Evolutionary conservation across 1,140 invertebrate genomes (phyloP).

Genomic region (Drosophila oshimai): DNA sequence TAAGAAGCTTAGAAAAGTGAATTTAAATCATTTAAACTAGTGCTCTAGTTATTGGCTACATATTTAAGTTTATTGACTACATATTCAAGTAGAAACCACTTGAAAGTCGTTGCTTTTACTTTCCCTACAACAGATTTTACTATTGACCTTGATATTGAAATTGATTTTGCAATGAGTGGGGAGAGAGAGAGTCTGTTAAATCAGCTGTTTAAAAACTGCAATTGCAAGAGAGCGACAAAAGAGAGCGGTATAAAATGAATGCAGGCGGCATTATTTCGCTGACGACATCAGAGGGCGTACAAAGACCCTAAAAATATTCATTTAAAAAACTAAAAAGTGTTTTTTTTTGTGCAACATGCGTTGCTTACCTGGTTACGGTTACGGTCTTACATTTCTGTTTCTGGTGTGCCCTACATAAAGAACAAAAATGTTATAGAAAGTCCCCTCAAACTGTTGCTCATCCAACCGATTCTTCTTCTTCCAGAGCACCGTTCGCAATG

Average conservation of each 20-base stretch:
- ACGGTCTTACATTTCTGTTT: constrained; percentile 65
- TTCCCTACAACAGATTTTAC: constrained; percentile 6
- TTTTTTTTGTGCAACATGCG: constrained; percentile 37
- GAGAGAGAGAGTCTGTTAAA: background rate
- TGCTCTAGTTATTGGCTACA: background rate
- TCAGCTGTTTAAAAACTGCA: constrained; percentile 29
- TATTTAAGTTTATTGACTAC: too few species aligned
- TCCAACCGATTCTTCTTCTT: constrained; percentile 20
- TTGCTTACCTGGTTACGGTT: constrained; percentile 60
- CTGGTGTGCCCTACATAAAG: constrained; percentile 33
- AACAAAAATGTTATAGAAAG: constrained; percentile 3
- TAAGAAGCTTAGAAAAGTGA: background rate
- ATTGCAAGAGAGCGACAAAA: background rate
- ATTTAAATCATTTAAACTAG: background rate
- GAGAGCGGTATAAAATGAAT: background rate
- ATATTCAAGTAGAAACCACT: background rate
- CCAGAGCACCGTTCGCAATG: constrained; percentile 77
- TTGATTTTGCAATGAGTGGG: constrained; percentile 21
- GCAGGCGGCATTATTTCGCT: constrained; percentile 8
- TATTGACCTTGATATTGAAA: constrained; percentile 39
- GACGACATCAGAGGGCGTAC: background rate
- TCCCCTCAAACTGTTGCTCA: constrained; percentile 9
- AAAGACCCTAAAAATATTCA: background rate
- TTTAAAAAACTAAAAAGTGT: background rate
- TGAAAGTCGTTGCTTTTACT: constrained; percentile 2